Base-by-base conservation (phyloP, 53 echinoderm and acorn worm species). In the Echinometra lucunter region DNA sequence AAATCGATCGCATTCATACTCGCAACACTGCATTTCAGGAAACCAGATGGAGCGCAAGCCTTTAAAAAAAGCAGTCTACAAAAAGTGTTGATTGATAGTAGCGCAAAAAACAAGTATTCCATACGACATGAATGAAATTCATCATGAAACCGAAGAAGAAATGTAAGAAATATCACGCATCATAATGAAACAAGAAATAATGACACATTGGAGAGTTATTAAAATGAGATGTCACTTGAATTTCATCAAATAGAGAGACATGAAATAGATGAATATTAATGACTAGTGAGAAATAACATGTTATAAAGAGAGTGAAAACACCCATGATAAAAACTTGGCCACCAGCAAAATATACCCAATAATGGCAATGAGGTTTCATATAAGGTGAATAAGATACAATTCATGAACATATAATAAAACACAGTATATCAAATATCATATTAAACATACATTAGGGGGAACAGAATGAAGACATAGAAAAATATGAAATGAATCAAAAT, bases 321-420 rank as follows among this genome's bases (percentile, higher is more conserved):
- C 93, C 80, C 93, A 75, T 75, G 80, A 92, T 58, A 32, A 92
- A 74, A 92, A 94, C 85, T 94, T 94, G 94, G 94, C 94, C 94
- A 94, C 94, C 94, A 94, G 94, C 94, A 94, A 82, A 94, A 94
- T 94, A 92, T 78, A 74, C 93, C 93, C 74, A 92, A 80, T 35
- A 74, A 80, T 80, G 81, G 93, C 93, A 92, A 92, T 75, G 80
- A 80, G 80, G 93, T 92, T 67, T 67, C 37, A 74, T 53, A 92
- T 8, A 92, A 37, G 80, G 93, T 92, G 93, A 92, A 78, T 92
- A 17, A 55, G 74, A 89, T 89, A 89, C 89, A 89, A 47, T 89
- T 57, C 37, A 89, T 58, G 38, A 9, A 23, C 21, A 57, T 16
- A 91, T 44, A 38, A 91, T 27, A 91, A 45, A 28, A 91, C 70